Base-by-base conservation (phyloP, 2,113 vertebrate genomes). In the Ploceus nigricollis region DNA sequence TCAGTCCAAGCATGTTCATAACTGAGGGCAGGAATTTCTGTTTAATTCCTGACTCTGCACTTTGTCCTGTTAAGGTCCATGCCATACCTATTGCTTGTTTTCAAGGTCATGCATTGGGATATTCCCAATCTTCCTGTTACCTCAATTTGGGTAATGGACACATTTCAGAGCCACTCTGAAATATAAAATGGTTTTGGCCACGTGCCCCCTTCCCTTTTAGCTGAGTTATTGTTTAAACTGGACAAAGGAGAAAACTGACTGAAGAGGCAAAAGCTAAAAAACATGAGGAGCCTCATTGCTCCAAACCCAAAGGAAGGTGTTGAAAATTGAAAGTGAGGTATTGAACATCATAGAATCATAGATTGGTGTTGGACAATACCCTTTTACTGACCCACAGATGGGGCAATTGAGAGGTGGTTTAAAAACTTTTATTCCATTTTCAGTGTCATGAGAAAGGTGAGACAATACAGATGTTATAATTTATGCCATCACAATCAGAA, bases 251-350 rank as follows among this genome's bases (percentile, higher is more conserved):
- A 61, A 44, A 31, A 47, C 3, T 28, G 17, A 47, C 21, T 53
- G 25, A 28, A 57, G 61, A 80, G 44, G 68, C 2, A 71, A 79
- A 82, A 72, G 8, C 5, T 42, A 17, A 81, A 82, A 72, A 39
- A 10, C 0, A 2, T 15, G 18, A 42, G 45, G 53, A 77, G n/a
- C 13, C 39, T 54, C 3, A 0, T 17, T 50, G 23, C 13, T 64
- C 65, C 39, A 82, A 73, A 30, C 22, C 16, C 27, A 35, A 61
- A 80, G 14, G 6, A 13, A 47, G 10, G 15, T 25, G 7, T 24
- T 53, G 15, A 72, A 94, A 92, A n/a, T 6, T 8, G 51, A 50
- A 66, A 57, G 16, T 0, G 11, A 64, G 11, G 12, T 28, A 9
- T 37, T 56, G 15, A 65, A 89, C 89, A 31, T 21, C 7, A 45